Percentiles rank a stretch among this genome's conserved stretches.
phyloP scores from a whole-genome alignment of 2,113 vertebrate species.

The Urocynchramus pylzowi region DNA sequence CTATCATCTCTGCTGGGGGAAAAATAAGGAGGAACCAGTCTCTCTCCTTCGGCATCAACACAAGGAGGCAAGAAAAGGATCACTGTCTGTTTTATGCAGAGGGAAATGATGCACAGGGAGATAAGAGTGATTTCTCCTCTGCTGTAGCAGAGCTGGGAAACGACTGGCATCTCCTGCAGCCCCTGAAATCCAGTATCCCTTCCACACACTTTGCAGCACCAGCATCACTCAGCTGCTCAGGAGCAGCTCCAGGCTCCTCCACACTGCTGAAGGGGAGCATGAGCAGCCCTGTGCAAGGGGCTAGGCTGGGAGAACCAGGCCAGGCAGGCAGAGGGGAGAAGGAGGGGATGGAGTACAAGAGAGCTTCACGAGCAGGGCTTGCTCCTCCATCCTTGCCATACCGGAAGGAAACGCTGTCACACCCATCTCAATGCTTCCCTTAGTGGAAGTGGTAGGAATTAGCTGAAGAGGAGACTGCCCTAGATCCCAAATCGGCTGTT shows the following conservation, averaged over 20 bases:
- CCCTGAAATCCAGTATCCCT: neutral
- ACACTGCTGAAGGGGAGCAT: neutral
- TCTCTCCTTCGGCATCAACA: neutral
- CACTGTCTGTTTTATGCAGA: neutral
- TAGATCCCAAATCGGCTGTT: neutral
- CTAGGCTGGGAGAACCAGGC: neutral
- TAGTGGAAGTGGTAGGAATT: neutral
- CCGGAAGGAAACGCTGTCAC: neutral
- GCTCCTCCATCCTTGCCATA: neutral
- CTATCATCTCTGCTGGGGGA: neutral
- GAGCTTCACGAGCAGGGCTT: neutral
- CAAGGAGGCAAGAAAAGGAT: neutral
- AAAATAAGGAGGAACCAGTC: neutral
- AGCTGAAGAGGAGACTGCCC: neutral
- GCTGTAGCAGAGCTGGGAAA: neutral
- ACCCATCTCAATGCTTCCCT: neutral
- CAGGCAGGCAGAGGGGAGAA: neutral
- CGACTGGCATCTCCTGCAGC: accelerated
- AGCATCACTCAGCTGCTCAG: accelerated
- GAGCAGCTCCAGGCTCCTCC: neutral
- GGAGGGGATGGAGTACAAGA: neutral
- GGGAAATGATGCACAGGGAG: neutral
- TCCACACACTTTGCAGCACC: accelerated
- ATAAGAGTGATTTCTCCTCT: neutral
- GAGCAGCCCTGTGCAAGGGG: neutral